Evolutionary conservation across 2,113 vertebrate genomes (phyloP), one percentile per base, ranked within the genome.

Genomic region (Lampris megalopsis): DNA sequence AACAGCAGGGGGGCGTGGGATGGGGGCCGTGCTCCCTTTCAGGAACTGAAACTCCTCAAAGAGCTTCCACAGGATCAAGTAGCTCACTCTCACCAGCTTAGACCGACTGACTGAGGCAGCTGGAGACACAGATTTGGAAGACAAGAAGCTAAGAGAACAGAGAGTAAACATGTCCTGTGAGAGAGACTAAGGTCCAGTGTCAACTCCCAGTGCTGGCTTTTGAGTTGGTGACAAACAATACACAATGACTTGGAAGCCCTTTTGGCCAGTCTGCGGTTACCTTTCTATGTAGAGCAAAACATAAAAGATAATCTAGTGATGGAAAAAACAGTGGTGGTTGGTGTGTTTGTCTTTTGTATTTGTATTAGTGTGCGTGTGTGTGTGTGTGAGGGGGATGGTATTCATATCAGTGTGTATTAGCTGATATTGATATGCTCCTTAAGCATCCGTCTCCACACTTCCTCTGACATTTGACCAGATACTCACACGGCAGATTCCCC

Each of bases 41-140:
- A 72, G 53, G 37, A 37, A 71, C 79, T 38, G 53, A 73, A 82
- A 79, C 67, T 81, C 82, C 56, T 84, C 81, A 82, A 75, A 84
- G 65, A 47, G 88, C 86, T 92, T 88, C 87, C 53, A 6, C 63
- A 0, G 85, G 89, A 92, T 92, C 86, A 89, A 77, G 81, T 53
- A 67, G 77, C 85, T 57, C 82, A 73, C 73, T 86, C 69, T 63
- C 9, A 56, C 35, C 57, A 1, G 84, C 82, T 91, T 83, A 89
- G 79, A 69, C 9, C 42, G 57, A 40, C 6, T n/a, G 49, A 54
- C 47, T 38, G 64, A 75, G 71, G 71, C 59, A 52, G 78, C 49
- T 24, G 9, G 66, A 79, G 78, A 83, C 63, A 65, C 62, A 65
- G 75, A 80, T 78, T 75, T 59, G 60, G 6, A 36, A 47, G 41